phyloP scores from a whole-genome alignment of 2,888 invertebrate genomes.

The Eilema caniola region DNA sequence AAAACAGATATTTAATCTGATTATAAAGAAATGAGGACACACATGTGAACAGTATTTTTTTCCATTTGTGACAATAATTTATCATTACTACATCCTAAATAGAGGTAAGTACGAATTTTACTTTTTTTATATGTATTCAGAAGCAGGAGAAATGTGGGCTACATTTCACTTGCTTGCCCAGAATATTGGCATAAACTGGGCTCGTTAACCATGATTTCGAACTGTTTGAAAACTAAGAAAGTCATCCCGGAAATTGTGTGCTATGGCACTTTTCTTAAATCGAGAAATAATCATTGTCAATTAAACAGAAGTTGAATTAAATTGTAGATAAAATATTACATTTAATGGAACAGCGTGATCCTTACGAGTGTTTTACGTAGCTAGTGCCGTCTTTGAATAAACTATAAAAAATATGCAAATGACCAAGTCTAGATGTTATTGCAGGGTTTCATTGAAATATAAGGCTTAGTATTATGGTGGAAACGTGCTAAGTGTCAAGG shows the following conservation, averaged over 20 bases:
- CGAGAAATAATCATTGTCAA: not conserved
- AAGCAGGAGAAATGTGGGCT: no score
- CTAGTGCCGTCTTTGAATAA: conserved; percentile 35
- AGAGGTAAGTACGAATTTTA: not conserved
- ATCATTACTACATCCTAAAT: not conserved
- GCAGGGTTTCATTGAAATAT: conserved; percentile 43
- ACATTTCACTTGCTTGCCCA: no score
- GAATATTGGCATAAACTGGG: no score
- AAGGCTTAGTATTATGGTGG: conserved; percentile 36
- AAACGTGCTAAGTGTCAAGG: conserved; percentile 30
- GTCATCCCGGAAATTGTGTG: no score
- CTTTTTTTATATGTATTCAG: no score
- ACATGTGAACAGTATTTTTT: not conserved
- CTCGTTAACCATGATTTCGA: not conserved
- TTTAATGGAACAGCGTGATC: conserved; percentile 25
- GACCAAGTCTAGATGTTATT: conserved; percentile 27
- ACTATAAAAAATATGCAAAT: conserved; percentile 53
- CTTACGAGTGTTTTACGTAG: conserved; percentile 37
- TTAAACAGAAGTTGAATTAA: conserved; percentile 2
- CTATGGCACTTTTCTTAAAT: no score
- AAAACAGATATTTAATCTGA: conserved; percentile 5
- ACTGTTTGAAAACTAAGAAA: no score
- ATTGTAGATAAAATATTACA: conserved; percentile 7
- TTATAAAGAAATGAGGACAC: conserved; percentile 11
- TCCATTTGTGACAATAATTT: not conserved